Base-by-base conservation (phyloP, 2,113 vertebrate genomes). In the Ivindomyrus marchei region DNA sequence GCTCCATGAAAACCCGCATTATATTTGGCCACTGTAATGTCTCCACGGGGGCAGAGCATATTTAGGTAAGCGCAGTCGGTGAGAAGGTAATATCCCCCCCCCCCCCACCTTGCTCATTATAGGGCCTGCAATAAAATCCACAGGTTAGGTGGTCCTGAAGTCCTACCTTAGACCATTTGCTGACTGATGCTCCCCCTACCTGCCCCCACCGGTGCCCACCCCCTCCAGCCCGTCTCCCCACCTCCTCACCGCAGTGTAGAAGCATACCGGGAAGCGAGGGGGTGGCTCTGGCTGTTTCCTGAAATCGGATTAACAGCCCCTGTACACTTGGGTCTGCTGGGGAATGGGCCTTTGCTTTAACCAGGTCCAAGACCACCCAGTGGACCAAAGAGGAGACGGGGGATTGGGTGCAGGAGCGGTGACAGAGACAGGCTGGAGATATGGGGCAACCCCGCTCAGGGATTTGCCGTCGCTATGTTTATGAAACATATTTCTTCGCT, bases 1-100 rank as follows among this genome's bases (percentile, higher is more conserved):
- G 93, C 92, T 91, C 95, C 95, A 97, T 98, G 97, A 98, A 98
- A 96, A 95, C 93, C 95, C 92, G 96, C 96, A 97, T 98, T 98
- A 97, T 97, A 95, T 96, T 96, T 94, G 94, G 94, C 94, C 95
- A 95, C 87, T 0, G 94, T 95, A 95, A 95, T 95, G 93, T 96
- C 95, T 95, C 95, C 92, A 93, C 93, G 94, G 95, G 94, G 95
- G 93, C 94, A 95, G 94, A 93, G 94, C 93, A 94, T 94, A 95
- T 94, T 92, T 90, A 94, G 93, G 94, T 93, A 94, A 95, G 94
- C 95, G 93, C 95, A 94, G 95, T 92, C 94, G 39, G 92, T 91
- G 93, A 94, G 94, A 95, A 97, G 95, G 95, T 97, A 97, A 97
- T 95, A 94, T 94, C 95, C 95, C 93, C 94, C 93, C 94, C 94